A percentile compares a stretch with the other conserved stretches of the same genome.
phyloP scores from a whole-genome alignment of 2,113 vertebrate genomes.

The Scortum barcoo region DNA sequence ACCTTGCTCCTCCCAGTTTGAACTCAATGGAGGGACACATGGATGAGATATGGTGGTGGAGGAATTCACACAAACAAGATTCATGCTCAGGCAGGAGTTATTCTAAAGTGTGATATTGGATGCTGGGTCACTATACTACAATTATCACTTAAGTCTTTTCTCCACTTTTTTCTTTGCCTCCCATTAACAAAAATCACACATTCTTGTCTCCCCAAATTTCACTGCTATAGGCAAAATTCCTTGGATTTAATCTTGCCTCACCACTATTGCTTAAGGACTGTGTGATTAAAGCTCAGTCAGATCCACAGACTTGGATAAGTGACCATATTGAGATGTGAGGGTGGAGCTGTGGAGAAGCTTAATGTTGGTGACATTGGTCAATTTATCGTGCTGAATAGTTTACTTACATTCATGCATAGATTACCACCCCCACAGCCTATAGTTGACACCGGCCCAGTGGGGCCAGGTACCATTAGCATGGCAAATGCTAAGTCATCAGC shows the following conservation, averaged over 20 bases:
- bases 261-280: not conserved
- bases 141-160: not conserved
- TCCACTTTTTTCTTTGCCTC: not conserved
- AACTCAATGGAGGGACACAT: not conserved
- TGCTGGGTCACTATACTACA: not conserved
- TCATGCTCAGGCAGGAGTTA: not conserved
- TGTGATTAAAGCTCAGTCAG: constrained; percentile 1
- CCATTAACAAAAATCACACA: not conserved
- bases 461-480: too few species aligned
- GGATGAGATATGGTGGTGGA: not conserved
- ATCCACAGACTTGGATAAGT: too few species aligned
- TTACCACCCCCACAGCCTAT: too few species aligned
- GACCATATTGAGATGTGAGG: too few species aligned
- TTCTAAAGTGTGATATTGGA: too few species aligned
- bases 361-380: too few species aligned
- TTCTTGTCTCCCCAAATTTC: not conserved
- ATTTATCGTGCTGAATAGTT: too few species aligned
- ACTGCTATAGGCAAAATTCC: not conserved
- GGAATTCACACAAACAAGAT: not conserved
- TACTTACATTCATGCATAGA: too few species aligned
- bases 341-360: too few species aligned
- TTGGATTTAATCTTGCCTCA: not conserved
- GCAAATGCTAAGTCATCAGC: too few species aligned
- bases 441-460: too few species aligned
- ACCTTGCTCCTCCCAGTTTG: not conserved